Evolutionary conservation across 2,797 vertebrate species (phyloP), one percentile per base, ranked within the genome.

Genomic region (Artibeus jamaicensis): DNA sequence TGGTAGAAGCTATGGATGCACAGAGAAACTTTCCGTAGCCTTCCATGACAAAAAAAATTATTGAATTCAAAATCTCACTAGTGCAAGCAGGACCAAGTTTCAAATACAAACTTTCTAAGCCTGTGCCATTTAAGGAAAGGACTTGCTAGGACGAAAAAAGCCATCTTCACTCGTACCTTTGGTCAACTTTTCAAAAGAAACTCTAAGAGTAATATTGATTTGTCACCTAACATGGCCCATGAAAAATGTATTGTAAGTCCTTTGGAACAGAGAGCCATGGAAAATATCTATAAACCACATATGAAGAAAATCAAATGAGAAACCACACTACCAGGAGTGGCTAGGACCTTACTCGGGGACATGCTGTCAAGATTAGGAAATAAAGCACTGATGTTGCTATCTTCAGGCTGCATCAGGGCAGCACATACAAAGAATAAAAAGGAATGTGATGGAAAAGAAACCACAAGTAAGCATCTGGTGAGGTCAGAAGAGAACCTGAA

Each of bases 21-120:
- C 29, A 34, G 10, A 46, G 34, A 4, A 62, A 0, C 2, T 5
- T 32, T 73, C 3, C 16, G 9, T 0, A 62, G 0, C 2, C 8
- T 32, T 78, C 2, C 26, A 18, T 0, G 46, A 9, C 8, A 77
- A 67, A 78, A 42, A 42, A 16, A 46, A 46, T 29, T 10, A 50
- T 37, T 44, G 46, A 5, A 19, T 44, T 82, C 29, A 86, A 81
- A 78, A 68, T 57, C 7, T 34, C 32, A 70, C 4, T 55, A 87
- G 6, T 39, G 3, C 7, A 71, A 55, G 42, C 48, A 55, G 15
- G 7, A 3, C 15, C 2, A 79, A 39, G 22, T 62, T 59, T 88
- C 6, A 82, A 71, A 77, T 44, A 57, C 2, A 1, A 65, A 71
- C 76, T 67, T 10, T 22, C 1, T 22, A 48, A 32, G n/a, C 11